Percentiles rank a stretch among this genome's conserved stretches.
phyloP scores from a whole-genome alignment of 2,113 vertebrate species.

The Ursus arctos region DNA sequence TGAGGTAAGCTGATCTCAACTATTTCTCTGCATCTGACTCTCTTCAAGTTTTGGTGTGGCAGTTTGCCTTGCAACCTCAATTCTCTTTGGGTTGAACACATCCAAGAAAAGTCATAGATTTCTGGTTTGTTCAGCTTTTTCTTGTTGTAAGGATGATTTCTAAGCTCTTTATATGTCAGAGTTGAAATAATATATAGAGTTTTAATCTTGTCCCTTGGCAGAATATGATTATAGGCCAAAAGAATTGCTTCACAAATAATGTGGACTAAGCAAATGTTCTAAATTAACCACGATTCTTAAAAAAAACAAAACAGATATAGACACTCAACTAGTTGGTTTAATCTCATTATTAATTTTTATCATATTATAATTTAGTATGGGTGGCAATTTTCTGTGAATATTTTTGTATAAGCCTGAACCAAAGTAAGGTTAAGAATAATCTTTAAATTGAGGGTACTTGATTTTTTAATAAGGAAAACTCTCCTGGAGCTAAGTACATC shows the following conservation, averaged over 20 bases:
- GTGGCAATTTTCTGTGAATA: background rate
- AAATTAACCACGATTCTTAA: background rate
- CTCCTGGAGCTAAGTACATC: background rate
- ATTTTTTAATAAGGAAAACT: background rate
- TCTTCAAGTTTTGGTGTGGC: background rate
- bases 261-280: background rate
- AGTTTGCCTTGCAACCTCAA: background rate
- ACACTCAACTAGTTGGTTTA: background rate
- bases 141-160: background rate
- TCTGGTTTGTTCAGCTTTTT: background rate
- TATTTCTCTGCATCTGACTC: background rate
- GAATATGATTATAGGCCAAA: background rate
- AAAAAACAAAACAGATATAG: background rate
- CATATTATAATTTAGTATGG: background rate
- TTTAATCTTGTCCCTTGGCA: background rate
- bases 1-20: background rate
- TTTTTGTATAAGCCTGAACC: background rate
- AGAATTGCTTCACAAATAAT: background rate
- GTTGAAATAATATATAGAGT: background rate
- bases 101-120: background rate
- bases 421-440: conserved; percentile 11
- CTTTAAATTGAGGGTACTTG: background rate
- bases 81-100: background rate
- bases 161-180: background rate
- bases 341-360: conserved; percentile 7